Conservation (phyloP, 1,140 invertebrate species). For the Epicauta chinensis region DNA sequence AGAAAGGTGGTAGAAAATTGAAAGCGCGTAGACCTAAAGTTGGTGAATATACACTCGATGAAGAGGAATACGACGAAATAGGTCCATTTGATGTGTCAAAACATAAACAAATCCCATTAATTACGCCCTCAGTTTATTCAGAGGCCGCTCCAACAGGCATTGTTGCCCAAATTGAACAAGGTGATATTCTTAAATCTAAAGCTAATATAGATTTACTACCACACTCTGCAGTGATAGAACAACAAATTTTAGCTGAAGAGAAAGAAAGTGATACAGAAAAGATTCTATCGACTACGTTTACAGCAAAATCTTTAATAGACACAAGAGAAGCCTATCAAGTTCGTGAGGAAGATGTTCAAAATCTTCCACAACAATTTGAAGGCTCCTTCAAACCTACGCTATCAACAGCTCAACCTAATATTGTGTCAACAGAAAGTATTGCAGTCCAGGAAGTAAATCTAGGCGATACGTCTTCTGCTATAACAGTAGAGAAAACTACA, state of each 20-base stretch:
- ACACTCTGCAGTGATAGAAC: constrained; percentile 47
- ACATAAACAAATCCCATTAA: constrained; percentile 32
- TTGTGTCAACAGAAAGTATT: constrained; percentile 54
- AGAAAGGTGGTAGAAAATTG: background rate
- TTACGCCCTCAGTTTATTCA: constrained; percentile 43
- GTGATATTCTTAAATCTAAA: constrained; percentile 43
- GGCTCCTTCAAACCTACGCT: constrained; percentile 44
- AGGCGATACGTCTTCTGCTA: constrained; percentile 37
- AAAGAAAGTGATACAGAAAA: constrained; percentile 47
- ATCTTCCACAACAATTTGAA: constrained; percentile 47
- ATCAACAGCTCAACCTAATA: constrained; percentile 46
- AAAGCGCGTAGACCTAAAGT: constrained; percentile 11
- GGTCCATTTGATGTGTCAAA: constrained; percentile 7
- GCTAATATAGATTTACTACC: constrained; percentile 51
- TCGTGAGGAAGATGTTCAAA: constrained; percentile 52
- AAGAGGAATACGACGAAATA: constrained; percentile 11
- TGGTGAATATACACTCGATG: constrained; percentile 6
- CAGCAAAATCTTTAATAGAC: constrained; percentile 49
- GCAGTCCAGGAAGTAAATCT: constrained; percentile 50
- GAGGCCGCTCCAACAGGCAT: constrained; percentile 48
- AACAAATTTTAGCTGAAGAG: constrained; percentile 48
- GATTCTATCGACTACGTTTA: constrained; percentile 39
- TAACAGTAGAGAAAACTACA: constrained; percentile 28
- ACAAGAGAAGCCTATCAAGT: constrained; percentile 53
- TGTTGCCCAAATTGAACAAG: constrained; percentile 47